Percentiles rank a stretch among this genome's conserved stretches.
Conservation (phyloP, 2,888 invertebrate genomes). For the Tillus elongatus region DNA sequence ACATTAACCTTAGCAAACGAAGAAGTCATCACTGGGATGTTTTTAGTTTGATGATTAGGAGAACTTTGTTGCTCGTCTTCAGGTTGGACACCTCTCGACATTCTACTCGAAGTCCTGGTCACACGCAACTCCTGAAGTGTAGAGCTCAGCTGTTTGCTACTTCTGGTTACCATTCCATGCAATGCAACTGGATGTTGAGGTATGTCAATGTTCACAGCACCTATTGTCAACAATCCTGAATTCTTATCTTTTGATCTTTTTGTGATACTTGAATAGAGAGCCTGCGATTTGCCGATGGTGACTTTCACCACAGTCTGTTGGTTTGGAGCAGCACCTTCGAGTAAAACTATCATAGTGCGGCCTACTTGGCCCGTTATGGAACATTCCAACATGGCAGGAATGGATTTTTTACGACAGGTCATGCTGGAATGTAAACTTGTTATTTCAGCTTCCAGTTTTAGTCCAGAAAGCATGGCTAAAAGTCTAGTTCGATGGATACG, state of each 20-base stretch:
- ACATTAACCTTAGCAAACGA: constrained; percentile 23
- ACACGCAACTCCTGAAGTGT: constrained; percentile 85
- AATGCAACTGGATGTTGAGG: constrained; percentile 97
- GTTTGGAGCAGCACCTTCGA: constrained; percentile 83
- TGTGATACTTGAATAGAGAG: constrained; percentile 78
- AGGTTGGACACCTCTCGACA: constrained; percentile 50
- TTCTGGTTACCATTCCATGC: constrained; percentile 96
- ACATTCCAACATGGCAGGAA: constrained; percentile 60
- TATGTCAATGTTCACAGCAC: constrained; percentile 84
- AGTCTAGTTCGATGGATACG: constrained; percentile 79
- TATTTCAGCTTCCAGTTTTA: constrained; percentile 91
- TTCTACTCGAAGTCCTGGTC: constrained; percentile 67
- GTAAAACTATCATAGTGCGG: constrained; percentile 80
- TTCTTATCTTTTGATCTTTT: constrained; percentile 70
- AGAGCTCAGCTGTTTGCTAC: constrained; percentile 84
- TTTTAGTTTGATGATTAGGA: constrained; percentile 32
- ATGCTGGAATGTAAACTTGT: constrained; percentile 84
- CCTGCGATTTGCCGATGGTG: constrained; percentile 85
- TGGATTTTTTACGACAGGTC: constrained; percentile 79
- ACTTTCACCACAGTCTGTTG: constrained; percentile 93
- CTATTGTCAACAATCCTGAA: constrained; percentile 73
- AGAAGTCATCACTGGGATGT: constrained; percentile 27
- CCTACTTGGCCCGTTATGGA: constrained; percentile 85
- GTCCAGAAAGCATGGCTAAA: constrained; percentile 82
- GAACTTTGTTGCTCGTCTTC: constrained; percentile 38